phyloP scores from a whole-genome alignment of 2,888 invertebrate species.

The Sarcophaga carnaria region DNA sequence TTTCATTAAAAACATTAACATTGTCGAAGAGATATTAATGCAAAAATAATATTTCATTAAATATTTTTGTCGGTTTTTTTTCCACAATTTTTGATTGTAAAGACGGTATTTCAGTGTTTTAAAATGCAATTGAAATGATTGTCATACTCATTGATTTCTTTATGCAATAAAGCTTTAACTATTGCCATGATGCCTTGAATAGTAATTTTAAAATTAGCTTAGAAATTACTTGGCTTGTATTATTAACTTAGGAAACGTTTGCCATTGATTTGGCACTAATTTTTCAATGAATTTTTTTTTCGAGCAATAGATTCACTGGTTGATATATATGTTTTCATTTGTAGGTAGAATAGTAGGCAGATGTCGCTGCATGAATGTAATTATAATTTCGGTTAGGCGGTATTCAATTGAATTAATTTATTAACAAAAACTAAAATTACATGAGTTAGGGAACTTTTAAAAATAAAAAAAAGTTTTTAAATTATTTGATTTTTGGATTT shows the following conservation, averaged over 20 bases:
- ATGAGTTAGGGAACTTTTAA: no score
- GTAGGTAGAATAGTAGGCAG: not conserved
- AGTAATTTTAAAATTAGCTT: conserved; percentile 46
- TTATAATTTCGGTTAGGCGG: not conserved
- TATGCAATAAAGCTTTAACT: conserved; percentile 21
- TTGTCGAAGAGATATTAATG: no score
- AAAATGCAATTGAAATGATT: not conserved
- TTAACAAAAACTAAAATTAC: no score
- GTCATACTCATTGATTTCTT: conserved; percentile 3
- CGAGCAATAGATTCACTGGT: not conserved
- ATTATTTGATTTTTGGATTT: no score
- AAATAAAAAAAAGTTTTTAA: no score
- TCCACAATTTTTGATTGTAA: not conserved
- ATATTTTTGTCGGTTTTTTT: no score
- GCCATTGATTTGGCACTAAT: conserved; percentile 36
- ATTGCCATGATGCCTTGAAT: conserved; percentile 25
- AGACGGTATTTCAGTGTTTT: conserved; percentile 14
- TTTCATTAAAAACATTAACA: no score
- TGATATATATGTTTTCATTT: no score
- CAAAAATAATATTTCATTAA: no score
- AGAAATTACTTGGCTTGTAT: conserved; percentile 6
- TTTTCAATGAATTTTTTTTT: conserved; percentile 6
- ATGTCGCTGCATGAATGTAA: not conserved
- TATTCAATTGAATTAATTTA: no score
- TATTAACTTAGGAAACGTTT: conserved; percentile 20